A percentile compares a stretch with the other conserved stretches of the same genome.
phyloP scores from a whole-genome alignment of 2,888 invertebrate genomes.

The Choristoneura rosaceana region DNA sequence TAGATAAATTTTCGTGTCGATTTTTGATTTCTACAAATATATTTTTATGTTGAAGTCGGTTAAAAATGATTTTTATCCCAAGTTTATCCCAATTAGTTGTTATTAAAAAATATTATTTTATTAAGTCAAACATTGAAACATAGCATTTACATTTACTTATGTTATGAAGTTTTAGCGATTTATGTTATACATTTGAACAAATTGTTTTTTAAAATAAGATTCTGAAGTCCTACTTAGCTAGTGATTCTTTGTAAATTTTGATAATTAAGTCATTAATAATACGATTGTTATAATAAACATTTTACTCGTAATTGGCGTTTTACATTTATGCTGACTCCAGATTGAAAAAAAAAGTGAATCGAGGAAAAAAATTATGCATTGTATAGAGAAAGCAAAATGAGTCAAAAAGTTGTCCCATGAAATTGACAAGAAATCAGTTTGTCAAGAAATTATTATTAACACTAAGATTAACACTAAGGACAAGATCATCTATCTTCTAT shows the following conservation, averaged over 20 bases:
- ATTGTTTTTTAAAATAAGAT: constrained; percentile 47
- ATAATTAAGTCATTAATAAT: constrained; percentile 45
- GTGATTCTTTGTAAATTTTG: constrained; percentile 60
- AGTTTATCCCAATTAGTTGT: background rate
- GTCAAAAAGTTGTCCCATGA: too few species aligned
- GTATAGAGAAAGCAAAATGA: too few species aligned
- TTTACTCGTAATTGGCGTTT: constrained; percentile 27
- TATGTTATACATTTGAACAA: constrained; percentile 42
- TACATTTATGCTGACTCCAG: background rate
- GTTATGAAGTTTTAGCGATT: constrained; percentile 27
- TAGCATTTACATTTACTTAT: constrained; percentile 1
- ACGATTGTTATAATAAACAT: constrained; percentile 45
- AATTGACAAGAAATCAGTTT: too few species aligned
- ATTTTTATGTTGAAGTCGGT: background rate
- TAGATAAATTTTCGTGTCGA: too few species aligned
- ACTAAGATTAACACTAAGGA: too few species aligned
- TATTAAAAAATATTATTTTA: background rate
- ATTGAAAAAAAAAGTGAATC: too few species aligned
- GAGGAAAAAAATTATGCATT: too few species aligned
- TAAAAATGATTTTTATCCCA: background rate
- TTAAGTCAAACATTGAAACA: background rate
- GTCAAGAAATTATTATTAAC: too few species aligned
- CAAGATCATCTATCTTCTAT: too few species aligned
- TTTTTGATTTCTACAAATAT: too few species aligned
- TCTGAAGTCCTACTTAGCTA: constrained; percentile 66